These are phyloP conservation scores for Xanthorhoe spadicearia DNA, from an alignment of 2,888 invertebrate genomes.

Conservation along the genomic window DNA sequence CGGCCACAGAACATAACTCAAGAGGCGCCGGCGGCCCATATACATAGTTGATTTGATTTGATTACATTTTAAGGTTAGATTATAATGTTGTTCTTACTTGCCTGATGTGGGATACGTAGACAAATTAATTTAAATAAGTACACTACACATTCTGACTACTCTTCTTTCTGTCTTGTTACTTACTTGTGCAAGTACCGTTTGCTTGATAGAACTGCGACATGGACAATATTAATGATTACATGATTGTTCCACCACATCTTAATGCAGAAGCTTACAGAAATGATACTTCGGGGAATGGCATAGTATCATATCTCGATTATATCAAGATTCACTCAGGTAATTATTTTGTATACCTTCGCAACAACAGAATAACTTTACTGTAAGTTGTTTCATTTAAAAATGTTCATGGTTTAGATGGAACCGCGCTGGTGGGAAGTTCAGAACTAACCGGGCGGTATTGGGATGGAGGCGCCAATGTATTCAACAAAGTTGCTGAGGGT, in stretches of 20 bases:
- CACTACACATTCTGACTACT: no score
- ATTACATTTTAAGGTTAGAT: no score
- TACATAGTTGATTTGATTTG: no score
- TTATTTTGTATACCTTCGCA: neutral
- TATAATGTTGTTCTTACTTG: no score
- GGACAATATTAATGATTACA: slow-evolving; percentile 55
- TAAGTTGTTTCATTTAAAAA: neutral
- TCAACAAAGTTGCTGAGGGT: slow-evolving; percentile 57
- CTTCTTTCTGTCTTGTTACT: neutral
- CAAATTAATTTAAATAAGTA: neutral
- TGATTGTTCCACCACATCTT: slow-evolving; percentile 74
- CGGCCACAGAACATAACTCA: no score
- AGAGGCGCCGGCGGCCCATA: no score
- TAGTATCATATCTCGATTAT: slow-evolving; percentile 71
- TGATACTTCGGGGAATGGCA: slow-evolving; percentile 66
- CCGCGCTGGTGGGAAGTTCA: slow-evolving; percentile 72
- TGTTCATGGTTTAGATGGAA: slow-evolving; percentile 66
- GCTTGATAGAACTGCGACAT: neutral
- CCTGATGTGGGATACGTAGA: no score
- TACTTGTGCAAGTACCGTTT: neutral
- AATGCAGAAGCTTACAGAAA: slow-evolving; percentile 79
- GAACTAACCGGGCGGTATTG: slow-evolving; percentile 79
- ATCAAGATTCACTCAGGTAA: slow-evolving; percentile 68
- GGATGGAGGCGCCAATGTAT: slow-evolving; percentile 73
- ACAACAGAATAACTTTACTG: neutral